phyloP scores from a whole-genome alignment of 2,888 invertebrate genomes.

The Arctia plantaginis region DNA sequence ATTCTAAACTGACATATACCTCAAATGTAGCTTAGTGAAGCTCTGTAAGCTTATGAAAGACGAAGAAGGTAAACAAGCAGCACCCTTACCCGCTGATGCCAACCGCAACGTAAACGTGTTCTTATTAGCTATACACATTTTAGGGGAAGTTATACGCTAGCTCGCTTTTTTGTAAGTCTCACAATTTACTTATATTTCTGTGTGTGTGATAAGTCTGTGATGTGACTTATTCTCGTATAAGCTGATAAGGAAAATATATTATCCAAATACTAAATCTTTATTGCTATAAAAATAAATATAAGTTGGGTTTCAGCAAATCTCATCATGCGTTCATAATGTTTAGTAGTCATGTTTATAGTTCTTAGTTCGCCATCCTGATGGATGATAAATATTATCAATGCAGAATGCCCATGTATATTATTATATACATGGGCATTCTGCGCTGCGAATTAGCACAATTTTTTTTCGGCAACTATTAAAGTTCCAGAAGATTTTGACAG shows the following conservation, averaged over 20 bases:
- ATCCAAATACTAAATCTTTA: neutral
- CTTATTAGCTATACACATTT: neutral
- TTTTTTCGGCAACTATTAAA: neutral
- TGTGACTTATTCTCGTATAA: neutral
- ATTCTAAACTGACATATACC: conserved; percentile 41
- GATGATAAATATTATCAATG: too few species aligned
- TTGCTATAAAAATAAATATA: neutral
- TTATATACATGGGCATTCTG: neutral
- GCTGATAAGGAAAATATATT: neutral
- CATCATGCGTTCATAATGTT: neutral
- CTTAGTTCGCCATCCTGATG: neutral
- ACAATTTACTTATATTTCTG: neutral
- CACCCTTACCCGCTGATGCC: neutral
- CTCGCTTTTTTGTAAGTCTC: neutral
- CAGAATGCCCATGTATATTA: too few species aligned
- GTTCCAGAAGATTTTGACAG: neutral
- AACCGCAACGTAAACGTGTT: neutral
- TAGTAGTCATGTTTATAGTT: too few species aligned
- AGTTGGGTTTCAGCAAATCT: neutral
- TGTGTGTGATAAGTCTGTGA: neutral
- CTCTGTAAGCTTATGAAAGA: conserved; percentile 12
- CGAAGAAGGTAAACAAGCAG: neutral
- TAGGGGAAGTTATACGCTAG: neutral
- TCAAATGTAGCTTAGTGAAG: conserved; percentile 28
- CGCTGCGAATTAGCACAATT: neutral